Conservation (phyloP, 2,888 invertebrate species). For the Apotomis betuletana region DNA sequence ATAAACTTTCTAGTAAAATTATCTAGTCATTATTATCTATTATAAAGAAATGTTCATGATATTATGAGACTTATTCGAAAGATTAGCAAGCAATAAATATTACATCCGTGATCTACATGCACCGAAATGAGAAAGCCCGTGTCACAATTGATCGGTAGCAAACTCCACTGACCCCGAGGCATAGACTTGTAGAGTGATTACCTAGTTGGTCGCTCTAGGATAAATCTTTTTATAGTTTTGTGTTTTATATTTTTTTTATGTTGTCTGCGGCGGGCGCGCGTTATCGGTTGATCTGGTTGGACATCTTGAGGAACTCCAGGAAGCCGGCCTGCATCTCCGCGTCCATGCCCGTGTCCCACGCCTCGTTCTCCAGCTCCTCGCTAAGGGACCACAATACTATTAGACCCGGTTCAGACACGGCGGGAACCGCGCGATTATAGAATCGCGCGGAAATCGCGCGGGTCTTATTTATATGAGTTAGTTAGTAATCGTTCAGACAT, state of each 20-base stretch:
- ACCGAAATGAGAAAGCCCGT: too few relatives aligned
- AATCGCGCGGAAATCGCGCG: too few relatives aligned
- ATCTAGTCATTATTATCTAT: too few relatives aligned
- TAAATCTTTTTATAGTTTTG: slow-evolving; percentile 75
- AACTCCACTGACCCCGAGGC: background rate
- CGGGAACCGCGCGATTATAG: too few relatives aligned
- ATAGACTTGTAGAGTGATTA: slow-evolving; percentile 51
- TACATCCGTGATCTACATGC: too few relatives aligned
- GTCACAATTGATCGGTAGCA: background rate
- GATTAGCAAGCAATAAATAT: too few relatives aligned
- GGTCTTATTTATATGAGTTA: too few relatives aligned
- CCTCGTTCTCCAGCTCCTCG: slow-evolving; percentile 78
- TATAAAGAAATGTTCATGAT: too few relatives aligned
- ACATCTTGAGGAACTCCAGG: slow-evolving; percentile 80
- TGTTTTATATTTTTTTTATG: slow-evolving; percentile 70
- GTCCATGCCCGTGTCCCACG: slow-evolving; percentile 82
- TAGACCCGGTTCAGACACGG: too few relatives aligned
- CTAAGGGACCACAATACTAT: slow-evolving; percentile 52
- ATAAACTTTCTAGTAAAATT: too few relatives aligned
- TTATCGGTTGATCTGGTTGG: slow-evolving; percentile 83
- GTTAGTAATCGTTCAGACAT: too few relatives aligned
- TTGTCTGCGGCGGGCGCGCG: slow-evolving; percentile 60
- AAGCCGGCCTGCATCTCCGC: slow-evolving; percentile 80
- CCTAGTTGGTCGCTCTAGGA: slow-evolving; percentile 55
- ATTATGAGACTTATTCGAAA: too few relatives aligned